A percentile compares a stretch with the other conserved stretches of the same genome.
These are phyloP conservation scores for Battus philenor DNA, from an alignment of 1,140 invertebrate species.

Conservation along the genomic window DNA sequence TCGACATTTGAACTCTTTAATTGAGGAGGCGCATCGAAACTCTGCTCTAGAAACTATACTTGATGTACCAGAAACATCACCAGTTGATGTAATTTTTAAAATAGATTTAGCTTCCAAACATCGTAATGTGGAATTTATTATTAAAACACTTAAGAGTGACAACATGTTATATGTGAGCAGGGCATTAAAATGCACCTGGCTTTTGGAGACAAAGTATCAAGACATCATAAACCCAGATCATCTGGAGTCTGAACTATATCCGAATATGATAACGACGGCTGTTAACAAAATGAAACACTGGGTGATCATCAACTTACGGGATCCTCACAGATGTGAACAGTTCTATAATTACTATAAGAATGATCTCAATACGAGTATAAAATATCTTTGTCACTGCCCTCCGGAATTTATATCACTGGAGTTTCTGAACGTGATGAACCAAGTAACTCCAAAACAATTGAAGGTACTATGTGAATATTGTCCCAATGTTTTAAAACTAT, in stretches of 20 bases:
- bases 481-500: constrained; percentile 27
- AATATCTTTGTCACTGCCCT: constrained; percentile 40
- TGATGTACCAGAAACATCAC: constrained; percentile 28
- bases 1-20: constrained; percentile 32
- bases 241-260: constrained; percentile 40
- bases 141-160: constrained; percentile 39
- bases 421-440: constrained; percentile 29
- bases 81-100: constrained; percentile 49
- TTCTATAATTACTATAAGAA: constrained; percentile 47
- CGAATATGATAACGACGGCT: constrained; percentile 44
- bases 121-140: constrained; percentile 39
- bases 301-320: constrained; percentile 35
- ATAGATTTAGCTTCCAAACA: constrained; percentile 47
- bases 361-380: constrained; percentile 34
- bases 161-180: constrained; percentile 54
- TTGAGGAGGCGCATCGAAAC: constrained; percentile 23
- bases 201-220: constrained; percentile 31
- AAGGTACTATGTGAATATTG: constrained; percentile 38
- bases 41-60: constrained; percentile 23
- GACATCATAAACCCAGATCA: constrained; percentile 40
- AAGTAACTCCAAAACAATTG: constrained; percentile 33
- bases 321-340: constrained; percentile 31
- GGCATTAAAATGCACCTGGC: constrained; percentile 40
- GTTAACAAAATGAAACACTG: constrained; percentile 51
- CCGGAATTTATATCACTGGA: constrained; percentile 33